Conservation (phyloP, 2,888 invertebrate genomes). For the Leucoptera coffeella region DNA sequence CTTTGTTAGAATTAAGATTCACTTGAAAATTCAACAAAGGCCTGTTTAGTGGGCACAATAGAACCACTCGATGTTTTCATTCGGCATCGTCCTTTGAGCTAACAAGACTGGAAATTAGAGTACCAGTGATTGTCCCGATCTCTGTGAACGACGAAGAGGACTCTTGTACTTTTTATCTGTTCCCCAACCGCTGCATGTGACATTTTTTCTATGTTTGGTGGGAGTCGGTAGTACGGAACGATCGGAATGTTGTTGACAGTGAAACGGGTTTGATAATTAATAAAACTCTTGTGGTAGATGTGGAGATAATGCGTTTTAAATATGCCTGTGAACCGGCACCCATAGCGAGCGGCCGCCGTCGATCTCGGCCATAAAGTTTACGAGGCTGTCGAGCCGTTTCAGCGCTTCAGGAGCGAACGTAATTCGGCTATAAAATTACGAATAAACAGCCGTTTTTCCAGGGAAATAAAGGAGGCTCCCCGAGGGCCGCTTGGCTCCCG, state of each 20-base stretch:
- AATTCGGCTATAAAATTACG: slow-evolving; percentile 47
- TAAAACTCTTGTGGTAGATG: slow-evolving; percentile 24
- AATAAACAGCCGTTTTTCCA: slow-evolving; percentile 48
- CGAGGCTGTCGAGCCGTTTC: slow-evolving; percentile 34
- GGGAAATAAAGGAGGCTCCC: slow-evolving; percentile 30
- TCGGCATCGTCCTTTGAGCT: slow-evolving; percentile 36
- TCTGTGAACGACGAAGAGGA: slow-evolving; percentile 13
- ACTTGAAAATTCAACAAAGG: slow-evolving; percentile 22
- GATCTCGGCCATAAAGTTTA: slow-evolving; percentile 37
- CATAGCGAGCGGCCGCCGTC: too few species aligned
- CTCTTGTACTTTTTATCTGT: slow-evolving; percentile 13
- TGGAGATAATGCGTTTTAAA: slow-evolving; percentile 1
- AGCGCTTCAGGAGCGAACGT: slow-evolving; percentile 43
- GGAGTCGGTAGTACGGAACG: slow-evolving; percentile 21
- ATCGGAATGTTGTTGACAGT: slow-evolving; percentile 47
- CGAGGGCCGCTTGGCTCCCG: slow-evolving; percentile 33
- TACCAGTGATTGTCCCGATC: slow-evolving; percentile 21
- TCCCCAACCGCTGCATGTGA: slow-evolving; percentile 8
- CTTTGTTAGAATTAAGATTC: slow-evolving; percentile 14
- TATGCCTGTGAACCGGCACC: slow-evolving; percentile 22
- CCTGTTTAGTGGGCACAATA: slow-evolving; percentile 23
- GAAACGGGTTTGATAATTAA: slow-evolving; percentile 49
- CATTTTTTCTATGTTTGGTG: slow-evolving; percentile 16
- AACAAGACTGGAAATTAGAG: slow-evolving; percentile 48
- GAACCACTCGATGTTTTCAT: slow-evolving; percentile 27